Conservation (phyloP, 2,797 vertebrate genomes). For the Molossus molossus region DNA sequence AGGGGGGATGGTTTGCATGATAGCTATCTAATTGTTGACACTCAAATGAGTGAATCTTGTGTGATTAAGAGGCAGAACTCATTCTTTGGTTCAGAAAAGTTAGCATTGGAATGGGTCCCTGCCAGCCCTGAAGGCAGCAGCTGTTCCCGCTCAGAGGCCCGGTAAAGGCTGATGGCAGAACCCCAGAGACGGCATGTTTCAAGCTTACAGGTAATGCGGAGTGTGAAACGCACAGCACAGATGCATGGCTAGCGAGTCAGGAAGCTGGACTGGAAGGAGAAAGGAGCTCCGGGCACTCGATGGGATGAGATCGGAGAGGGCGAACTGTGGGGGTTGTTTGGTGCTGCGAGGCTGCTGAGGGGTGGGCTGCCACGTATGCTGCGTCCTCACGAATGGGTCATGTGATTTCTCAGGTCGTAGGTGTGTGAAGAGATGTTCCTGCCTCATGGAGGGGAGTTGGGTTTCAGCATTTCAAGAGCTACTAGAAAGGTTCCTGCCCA, state of each 20-base stretch:
- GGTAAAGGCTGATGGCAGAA: not conserved
- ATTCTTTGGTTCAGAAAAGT: slow-evolving; percentile 59
- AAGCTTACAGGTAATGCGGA: slow-evolving; percentile 56
- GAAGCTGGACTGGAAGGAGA: slow-evolving; percentile 71
- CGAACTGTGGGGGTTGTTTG: not conserved
- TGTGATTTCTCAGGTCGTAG: not conserved
- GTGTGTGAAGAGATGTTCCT: slow-evolving; percentile 52
- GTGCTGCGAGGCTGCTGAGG: slow-evolving; percentile 38
- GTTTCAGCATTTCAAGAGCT: slow-evolving; percentile 9
- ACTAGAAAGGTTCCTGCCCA: not conserved
- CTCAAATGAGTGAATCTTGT: slow-evolving; percentile 21
- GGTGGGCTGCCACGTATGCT: no score
- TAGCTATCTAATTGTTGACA: not conserved
- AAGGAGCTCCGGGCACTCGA: slow-evolving; percentile 63
- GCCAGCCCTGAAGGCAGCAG: not conserved
- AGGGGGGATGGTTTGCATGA: not conserved
- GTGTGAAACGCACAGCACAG: slow-evolving; percentile 55
- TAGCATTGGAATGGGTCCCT: not conserved
- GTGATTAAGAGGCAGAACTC: slow-evolving; percentile 31
- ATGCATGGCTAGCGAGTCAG: slow-evolving; percentile 53
- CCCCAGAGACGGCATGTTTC: slow-evolving; percentile 19
- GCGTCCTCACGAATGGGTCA: not conserved
- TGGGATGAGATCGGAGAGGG: slow-evolving; percentile 67
- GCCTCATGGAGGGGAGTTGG: not conserved
- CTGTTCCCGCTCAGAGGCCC: not conserved